A percentile compares a stretch with the other conserved stretches of the same genome.
Conservation (phyloP, 2,797 vertebrate genomes). For the Pangasius krempfi region DNA sequence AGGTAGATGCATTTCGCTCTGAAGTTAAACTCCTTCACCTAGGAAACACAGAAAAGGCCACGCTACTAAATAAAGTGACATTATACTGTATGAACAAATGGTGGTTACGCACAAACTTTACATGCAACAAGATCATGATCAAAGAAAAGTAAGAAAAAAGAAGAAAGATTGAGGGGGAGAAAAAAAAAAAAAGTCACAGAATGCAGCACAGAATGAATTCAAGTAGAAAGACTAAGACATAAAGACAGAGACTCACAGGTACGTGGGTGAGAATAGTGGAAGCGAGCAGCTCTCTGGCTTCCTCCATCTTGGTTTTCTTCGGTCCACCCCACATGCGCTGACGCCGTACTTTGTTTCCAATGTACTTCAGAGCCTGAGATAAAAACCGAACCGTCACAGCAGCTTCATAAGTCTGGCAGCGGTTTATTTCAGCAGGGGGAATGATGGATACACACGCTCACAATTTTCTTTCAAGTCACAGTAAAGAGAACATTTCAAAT, state of each 20-base stretch:
- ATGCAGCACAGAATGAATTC: no score
- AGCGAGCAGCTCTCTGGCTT: slow-evolving; percentile 93
- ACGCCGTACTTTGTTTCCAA: slow-evolving; percentile 95
- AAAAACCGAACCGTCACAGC: not conserved
- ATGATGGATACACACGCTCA: not conserved
- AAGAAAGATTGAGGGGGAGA: not conserved
- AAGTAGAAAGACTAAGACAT: not conserved
- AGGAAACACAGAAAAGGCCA: slow-evolving; percentile 21
- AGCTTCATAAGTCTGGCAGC: not conserved
- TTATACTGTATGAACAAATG: not conserved
- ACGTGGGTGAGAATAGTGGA: slow-evolving; percentile 95
- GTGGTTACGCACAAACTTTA: no score
- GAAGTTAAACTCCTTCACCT: slow-evolving; percentile 99
- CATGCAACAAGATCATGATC: not conserved
- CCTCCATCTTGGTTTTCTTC: slow-evolving; percentile 98
- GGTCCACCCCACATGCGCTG: slow-evolving; percentile 99
- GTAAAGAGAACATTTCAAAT: slow-evolving; percentile 32
- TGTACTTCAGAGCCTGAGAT: slow-evolving; percentile 88
- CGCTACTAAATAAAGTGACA: not conserved
- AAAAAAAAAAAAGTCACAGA: not conserved
- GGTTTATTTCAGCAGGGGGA: not conserved
- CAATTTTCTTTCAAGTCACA: not conserved
- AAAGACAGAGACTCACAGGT: slow-evolving; percentile 77
- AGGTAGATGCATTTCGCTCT: slow-evolving; percentile 96
- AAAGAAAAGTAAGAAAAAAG: not conserved